Evolutionary conservation across 2,888 invertebrate species (phyloP), one percentile per base, ranked within the genome.

Genomic region (Drosophila diplacantha): DNA sequence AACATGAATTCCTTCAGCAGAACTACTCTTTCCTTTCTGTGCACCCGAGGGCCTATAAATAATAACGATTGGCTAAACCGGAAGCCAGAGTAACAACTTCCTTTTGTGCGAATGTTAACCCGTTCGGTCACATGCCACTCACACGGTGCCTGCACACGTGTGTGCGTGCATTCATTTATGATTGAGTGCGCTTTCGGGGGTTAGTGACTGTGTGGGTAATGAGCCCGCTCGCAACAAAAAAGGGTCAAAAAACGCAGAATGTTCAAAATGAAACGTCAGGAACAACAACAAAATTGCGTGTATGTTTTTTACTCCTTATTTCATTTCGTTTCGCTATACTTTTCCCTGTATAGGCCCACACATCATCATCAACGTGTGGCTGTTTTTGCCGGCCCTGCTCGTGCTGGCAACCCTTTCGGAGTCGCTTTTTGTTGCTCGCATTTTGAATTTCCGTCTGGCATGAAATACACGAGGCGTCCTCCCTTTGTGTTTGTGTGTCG

Each of bases 21-120:
- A 26, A 26, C 26, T 26, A 26, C 26, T 9, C 4, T 3, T 51
- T 51, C 51, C 52, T 52, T 29, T 26, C 20, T 12, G 35, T 55
- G 52, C 50, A 72, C 57, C 61, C 67, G 67, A 62, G 58, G 64
- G 60, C 69, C 72, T 83, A 76, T 76, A 80, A 76, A 77, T 77
- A 84, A 81, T 76, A 81, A 79, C 83, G 75, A 84, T 80, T 66
- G 54, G 62, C 83, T 76, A 80, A 83, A 71, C 82, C 83, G 83
- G 85, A 85, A 78, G 78, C 74, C 72, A 66, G 72, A 82, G 82
- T 85, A 83, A 85, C 80, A 85, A 85, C 81, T 82, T 83, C 84
- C 85, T 75, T 73, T 81, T 74, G 78, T 75, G 64, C 66, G 64
- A 69, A 71, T 72, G 78, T 71, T 73, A 69, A 71, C 75, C 73